A percentile compares a stretch with the other conserved stretches of the same genome.
phyloP scores from a whole-genome alignment of 2,797 vertebrate genomes.

The Macroramphosus scolopax region DNA sequence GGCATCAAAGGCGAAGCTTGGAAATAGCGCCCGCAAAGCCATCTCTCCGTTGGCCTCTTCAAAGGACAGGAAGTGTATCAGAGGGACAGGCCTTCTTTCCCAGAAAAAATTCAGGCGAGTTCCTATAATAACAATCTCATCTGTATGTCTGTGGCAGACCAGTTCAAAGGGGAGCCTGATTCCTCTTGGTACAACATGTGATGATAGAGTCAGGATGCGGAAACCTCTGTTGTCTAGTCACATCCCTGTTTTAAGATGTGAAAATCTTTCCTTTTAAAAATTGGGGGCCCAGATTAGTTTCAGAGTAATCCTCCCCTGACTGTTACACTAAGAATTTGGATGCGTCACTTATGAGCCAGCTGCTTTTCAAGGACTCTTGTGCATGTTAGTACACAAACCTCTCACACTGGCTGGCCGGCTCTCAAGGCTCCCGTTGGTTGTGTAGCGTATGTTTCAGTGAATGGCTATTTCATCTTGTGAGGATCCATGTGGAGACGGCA shows the following conservation, averaged over 20 bases:
- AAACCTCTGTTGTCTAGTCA: constrained; percentile 69
- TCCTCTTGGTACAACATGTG: constrained; percentile 69
- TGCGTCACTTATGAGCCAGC: too few relatives aligned
- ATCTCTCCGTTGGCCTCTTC: constrained; percentile 81
- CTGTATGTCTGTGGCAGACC: constrained; percentile 73
- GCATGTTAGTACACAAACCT: constrained; percentile 4
- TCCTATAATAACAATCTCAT: constrained; percentile 80
- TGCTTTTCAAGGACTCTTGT: constrained; percentile 8
- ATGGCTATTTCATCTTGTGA: too few relatives aligned
- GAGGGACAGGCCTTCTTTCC: constrained; percentile 79
- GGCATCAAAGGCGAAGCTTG: constrained; percentile 77
- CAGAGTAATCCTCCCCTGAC: too few relatives aligned
- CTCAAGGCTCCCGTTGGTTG: too few relatives aligned
- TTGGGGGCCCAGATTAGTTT: constrained; percentile 30
- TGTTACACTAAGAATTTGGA: too few relatives aligned
- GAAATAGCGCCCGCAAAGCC: constrained; percentile 75
- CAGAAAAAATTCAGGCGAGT: constrained; percentile 69
- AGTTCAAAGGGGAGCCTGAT: constrained; percentile 75
- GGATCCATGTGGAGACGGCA: too few relatives aligned
- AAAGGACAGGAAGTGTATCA: constrained; percentile 86
- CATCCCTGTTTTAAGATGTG: constrained; percentile 26
- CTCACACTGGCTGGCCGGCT: too few relatives aligned
- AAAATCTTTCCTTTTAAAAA: constrained; percentile 28
- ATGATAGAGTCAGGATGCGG: constrained; percentile 73
- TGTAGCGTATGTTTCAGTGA: too few relatives aligned